These are phyloP conservation scores for Scophthalmus maximus DNA, from an alignment of 2,113 vertebrate genomes.

Conservation along the genomic window DNA sequence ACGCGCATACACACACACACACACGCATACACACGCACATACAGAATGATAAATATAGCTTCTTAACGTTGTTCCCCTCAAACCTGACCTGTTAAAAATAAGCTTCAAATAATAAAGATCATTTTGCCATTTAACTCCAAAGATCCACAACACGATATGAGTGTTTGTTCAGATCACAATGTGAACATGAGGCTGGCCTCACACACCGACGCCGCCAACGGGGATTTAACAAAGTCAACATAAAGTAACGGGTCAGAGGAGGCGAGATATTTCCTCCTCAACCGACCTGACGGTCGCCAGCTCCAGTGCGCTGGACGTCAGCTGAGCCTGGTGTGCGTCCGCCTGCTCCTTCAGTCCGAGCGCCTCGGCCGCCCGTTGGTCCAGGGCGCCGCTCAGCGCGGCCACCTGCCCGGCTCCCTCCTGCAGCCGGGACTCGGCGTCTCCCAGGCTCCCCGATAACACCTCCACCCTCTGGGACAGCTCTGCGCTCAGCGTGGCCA, in stretches of 20 bases:
- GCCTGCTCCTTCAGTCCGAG: conserved; percentile 59
- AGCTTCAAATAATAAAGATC: too few species aligned
- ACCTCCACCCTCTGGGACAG: conserved; percentile 60
- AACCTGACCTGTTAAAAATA: too few species aligned
- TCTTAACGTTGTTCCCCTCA: too few species aligned
- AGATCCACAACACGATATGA: conserved; percentile 19
- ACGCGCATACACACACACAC: too few species aligned
- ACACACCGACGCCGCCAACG: conserved; percentile 44
- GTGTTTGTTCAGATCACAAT: conserved; percentile 44
- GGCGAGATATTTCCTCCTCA: conserved; percentile 55
- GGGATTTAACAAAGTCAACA: conserved; percentile 71
- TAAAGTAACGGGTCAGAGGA: conserved; percentile 67
- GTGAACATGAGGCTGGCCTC: conserved; percentile 20
- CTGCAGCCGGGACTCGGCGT: conserved; percentile 51
- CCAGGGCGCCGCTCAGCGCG: conserved; percentile 47
- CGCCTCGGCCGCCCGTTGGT: conserved; percentile 59
- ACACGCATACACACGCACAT: too few species aligned
- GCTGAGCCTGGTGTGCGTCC: conserved; percentile 50
- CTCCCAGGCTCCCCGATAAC: conserved; percentile 43
- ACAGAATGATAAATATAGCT: too few species aligned
- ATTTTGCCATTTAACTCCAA: conserved; percentile 1
- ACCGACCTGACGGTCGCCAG: conserved; percentile 64
- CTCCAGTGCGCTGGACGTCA: conserved; percentile 54
- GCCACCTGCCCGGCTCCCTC: conserved; percentile 28
- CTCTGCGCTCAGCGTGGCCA: conserved; percentile 37